These are phyloP conservation scores for Rhinogobius similis DNA, from an alignment of 2,113 vertebrate genomes.

Conservation along the genomic window DNA sequence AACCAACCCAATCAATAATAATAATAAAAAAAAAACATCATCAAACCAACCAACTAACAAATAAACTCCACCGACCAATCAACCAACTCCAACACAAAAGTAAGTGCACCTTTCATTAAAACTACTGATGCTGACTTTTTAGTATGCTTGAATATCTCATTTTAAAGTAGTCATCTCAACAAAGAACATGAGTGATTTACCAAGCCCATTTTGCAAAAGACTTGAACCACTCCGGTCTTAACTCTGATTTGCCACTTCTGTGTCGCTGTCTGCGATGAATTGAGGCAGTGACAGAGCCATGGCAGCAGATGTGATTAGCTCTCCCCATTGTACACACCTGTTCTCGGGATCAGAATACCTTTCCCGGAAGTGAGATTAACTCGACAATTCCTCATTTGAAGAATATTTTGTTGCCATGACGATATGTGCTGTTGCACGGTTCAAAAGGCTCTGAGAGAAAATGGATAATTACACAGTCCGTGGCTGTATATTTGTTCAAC, in stretches of 20 bases:
- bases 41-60: too few relatives aligned
- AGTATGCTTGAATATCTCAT: neutral
- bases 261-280: conserved; percentile 30
- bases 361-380: conserved; percentile 21
- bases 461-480: conserved; percentile 16
- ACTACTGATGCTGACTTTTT: too few relatives aligned
- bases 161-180: neutral
- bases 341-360: conserved; percentile 23
- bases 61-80: too few relatives aligned
- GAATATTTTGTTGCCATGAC: conserved; percentile 50
- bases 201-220: conserved; percentile 1
- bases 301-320: neutral
- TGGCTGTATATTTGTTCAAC: conserved; percentile 24
- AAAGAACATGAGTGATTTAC: neutral
- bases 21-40: too few relatives aligned
- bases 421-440: conserved; percentile 18
- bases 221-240: conserved; percentile 47
- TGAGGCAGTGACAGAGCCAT: conserved; percentile 18
- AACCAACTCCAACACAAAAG: too few relatives aligned
- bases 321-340: conserved; percentile 17
- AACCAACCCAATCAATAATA: too few relatives aligned
- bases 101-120: too few relatives aligned
- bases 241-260: conserved; percentile 42
- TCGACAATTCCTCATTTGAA: conserved; percentile 43
- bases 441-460: conserved; percentile 22